These are phyloP conservation scores for Tyria jacobaeae DNA, from an alignment of 2,888 invertebrate genomes.

Conservation along the genomic window DNA sequence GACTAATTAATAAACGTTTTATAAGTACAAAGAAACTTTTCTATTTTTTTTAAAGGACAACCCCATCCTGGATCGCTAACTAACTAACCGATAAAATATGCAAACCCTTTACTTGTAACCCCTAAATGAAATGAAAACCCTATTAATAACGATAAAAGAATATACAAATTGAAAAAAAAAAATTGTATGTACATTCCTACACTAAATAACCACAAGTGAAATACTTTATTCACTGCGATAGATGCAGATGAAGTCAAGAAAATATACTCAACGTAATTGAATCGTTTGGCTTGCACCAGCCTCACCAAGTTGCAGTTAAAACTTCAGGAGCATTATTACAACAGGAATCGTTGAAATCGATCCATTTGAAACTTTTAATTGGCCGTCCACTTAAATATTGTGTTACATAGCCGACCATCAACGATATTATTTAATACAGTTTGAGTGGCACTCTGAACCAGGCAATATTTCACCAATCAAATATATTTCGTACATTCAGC, in stretches of 20 bases:
- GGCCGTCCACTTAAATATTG: slow-evolving; percentile 71
- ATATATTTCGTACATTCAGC: slow-evolving; percentile 19
- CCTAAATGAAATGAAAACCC: too few relatives aligned
- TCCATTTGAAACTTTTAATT: slow-evolving; percentile 80
- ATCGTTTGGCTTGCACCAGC: slow-evolving; percentile 43
- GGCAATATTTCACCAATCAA: slow-evolving; percentile 27
- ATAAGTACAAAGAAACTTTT: too few relatives aligned
- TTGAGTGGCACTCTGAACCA: slow-evolving; percentile 45
- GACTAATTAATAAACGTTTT: too few relatives aligned
- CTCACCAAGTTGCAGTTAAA: slow-evolving; percentile 67
- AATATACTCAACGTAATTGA: slow-evolving; percentile 24
- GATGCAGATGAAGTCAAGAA: slow-evolving; percentile 13
- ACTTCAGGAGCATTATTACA: slow-evolving; percentile 72
- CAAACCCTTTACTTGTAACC: too few relatives aligned
- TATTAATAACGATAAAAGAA: too few relatives aligned
- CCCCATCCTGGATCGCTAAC: too few relatives aligned
- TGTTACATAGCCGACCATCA: slow-evolving; percentile 67
- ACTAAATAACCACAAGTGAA: neutral
- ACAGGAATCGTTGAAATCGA: slow-evolving; percentile 65
- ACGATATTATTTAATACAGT: slow-evolving; percentile 62
- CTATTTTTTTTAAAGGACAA: too few relatives aligned
- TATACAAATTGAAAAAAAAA: too few relatives aligned
- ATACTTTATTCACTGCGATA: neutral
- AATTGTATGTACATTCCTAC: too few relatives aligned
- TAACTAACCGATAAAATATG: too few relatives aligned